phyloP scores from a whole-genome alignment of 1,140 invertebrate species.

The Brachionus paranguensis region DNA sequence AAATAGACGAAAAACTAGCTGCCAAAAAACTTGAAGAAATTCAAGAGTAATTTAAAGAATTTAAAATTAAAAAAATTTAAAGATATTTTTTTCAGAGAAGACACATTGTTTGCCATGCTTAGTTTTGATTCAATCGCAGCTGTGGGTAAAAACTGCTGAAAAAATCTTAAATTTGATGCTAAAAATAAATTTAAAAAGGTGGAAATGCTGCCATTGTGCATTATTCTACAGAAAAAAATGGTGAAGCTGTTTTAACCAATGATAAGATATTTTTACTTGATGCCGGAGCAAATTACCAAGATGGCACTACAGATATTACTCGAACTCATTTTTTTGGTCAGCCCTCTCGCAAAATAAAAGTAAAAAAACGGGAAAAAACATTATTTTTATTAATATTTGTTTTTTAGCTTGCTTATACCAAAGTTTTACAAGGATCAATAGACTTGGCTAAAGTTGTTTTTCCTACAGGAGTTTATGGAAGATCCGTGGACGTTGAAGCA shows the following conservation, averaged over 20 bases:
- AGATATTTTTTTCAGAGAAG: slow-evolving; percentile 53
- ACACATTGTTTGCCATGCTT: slow-evolving; percentile 68
- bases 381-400: background rate
- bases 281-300: slow-evolving; percentile 70
- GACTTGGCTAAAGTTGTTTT: slow-evolving; percentile 70
- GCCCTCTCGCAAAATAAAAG: slow-evolving; percentile 68
- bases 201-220: slow-evolving; percentile 85
- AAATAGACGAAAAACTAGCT: background rate
- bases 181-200: background rate
- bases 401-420: slow-evolving; percentile 63
- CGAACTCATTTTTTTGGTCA: slow-evolving; percentile 80
- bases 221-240: slow-evolving; percentile 63
- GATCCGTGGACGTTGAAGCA: slow-evolving; percentile 77
- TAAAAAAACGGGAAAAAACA: slow-evolving; percentile 59
- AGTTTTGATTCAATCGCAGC: slow-evolving; percentile 83
- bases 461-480: slow-evolving; percentile 58
- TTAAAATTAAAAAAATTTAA: background rate
- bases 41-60: background rate
- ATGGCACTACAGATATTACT: slow-evolving; percentile 84
- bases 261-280: slow-evolving; percentile 81
- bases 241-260: slow-evolving; percentile 59
- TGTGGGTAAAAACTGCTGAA: slow-evolving; percentile 58
- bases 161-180: background rate
- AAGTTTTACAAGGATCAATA: slow-evolving; percentile 73
- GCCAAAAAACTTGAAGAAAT: slow-evolving; percentile 10